phyloP scores from a whole-genome alignment of 2,888 invertebrate genomes.

The Oscheius sp. region DNA sequence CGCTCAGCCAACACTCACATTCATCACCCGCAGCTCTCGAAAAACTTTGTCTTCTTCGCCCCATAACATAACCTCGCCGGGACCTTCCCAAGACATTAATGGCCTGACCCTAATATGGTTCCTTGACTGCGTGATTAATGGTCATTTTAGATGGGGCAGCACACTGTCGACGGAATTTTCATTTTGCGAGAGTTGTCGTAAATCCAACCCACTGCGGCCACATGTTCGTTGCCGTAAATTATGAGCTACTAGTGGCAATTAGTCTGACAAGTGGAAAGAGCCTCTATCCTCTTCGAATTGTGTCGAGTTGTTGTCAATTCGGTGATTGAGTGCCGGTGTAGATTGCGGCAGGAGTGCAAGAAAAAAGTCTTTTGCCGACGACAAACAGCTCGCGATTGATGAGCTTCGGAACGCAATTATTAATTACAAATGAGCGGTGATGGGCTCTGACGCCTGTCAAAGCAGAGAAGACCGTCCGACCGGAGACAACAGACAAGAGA shows the following conservation, averaged over 20 bases:
- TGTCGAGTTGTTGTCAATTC: neutral
- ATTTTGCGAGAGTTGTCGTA: constrained; percentile 9
- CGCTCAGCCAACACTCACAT: constrained; percentile 33
- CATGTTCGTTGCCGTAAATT: constrained; percentile 18
- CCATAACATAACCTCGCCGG: neutral
- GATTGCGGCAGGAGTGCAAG: neutral
- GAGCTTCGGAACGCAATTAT: constrained; percentile 33
- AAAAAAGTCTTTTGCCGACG: neutral
- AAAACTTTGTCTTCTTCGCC: constrained; percentile 7
- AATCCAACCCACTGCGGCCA: constrained; percentile 4
- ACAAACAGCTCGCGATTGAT: constrained; percentile 36
- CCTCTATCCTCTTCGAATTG: no score
- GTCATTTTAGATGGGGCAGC: no score
- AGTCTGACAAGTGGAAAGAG: neutral
- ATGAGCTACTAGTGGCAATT: constrained; percentile 17
- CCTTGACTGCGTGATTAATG: neutral
- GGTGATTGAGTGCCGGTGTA: no score
- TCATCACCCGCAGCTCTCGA: constrained; percentile 24
- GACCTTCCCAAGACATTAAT: no score
- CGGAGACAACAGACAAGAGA: constrained; percentile 12
- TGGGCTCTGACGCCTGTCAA: constrained; percentile 26
- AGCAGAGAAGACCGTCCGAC: constrained; percentile 9
- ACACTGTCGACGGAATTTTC: neutral
- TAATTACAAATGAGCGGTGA: constrained; percentile 29
- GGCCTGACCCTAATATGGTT: constrained; percentile 5